Conservation (phyloP, 2,113 vertebrate genomes). For the Oncorhynchus masou region DNA sequence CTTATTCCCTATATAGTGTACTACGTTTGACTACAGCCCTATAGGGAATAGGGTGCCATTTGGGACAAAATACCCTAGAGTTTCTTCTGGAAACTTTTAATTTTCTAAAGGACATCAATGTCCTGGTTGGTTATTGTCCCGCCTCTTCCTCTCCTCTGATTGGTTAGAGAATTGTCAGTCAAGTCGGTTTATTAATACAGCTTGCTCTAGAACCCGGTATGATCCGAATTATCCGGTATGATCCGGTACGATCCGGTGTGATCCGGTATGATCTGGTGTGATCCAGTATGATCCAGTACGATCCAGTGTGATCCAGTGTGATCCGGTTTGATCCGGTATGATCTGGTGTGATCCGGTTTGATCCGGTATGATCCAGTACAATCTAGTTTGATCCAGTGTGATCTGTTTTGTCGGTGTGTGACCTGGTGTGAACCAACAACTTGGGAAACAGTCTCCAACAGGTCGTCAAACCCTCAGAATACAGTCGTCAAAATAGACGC, state of each 20-base stretch:
- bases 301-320: no score
- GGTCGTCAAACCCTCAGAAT: not conserved
- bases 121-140: conserved; percentile 21
- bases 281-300: no score
- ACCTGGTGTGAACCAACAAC: not conserved
- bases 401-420: no score
- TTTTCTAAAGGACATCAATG: conserved; percentile 17
- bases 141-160: not conserved
- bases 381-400: not conserved
- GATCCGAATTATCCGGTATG: no score
- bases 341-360: no score
- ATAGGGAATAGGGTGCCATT: no score
- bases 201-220: not conserved
- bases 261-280: no score
- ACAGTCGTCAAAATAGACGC: not conserved
- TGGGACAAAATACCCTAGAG: not conserved
- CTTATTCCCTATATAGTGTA: no score
- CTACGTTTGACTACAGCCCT: no score
- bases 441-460: conserved; percentile 18
- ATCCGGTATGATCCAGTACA: no score
- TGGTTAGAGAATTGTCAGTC: conserved; percentile 15
- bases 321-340: no score
- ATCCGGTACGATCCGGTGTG: no score
- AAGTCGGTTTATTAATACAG: not conserved
- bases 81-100: conserved; percentile 9